Evolutionary conservation across 2,113 vertebrate genomes (phyloP).

Genomic region (Eleginops maclovinus): DNA sequence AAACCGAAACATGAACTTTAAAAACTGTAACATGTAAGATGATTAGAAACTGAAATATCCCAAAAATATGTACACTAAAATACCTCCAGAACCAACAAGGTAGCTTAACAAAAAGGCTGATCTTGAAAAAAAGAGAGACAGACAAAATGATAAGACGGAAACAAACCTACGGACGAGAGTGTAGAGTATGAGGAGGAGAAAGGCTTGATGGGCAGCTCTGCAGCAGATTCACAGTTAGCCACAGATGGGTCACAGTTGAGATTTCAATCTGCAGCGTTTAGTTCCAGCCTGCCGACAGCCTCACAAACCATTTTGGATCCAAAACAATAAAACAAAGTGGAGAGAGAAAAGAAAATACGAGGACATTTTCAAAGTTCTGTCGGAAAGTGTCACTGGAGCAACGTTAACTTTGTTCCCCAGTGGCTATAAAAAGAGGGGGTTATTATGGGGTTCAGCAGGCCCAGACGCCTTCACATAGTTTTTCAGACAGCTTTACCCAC

Average conservation of each 20-base stretch:
- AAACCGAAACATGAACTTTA: constrained; percentile 55
- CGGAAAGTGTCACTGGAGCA: constrained; percentile 80
- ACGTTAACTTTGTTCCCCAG: constrained; percentile 75
- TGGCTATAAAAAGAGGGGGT: constrained; percentile 65
- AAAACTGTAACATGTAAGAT: constrained; percentile 47
- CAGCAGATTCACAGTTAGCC: constrained; percentile 87
- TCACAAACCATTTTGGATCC: constrained; percentile 75
- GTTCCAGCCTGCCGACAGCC: constrained; percentile 81
- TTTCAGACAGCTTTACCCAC: constrained; percentile 84
- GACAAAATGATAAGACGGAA: constrained; percentile 50
- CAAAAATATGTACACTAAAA: constrained; percentile 64
- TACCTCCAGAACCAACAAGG: constrained; percentile 52
- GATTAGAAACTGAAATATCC: constrained; percentile 52
- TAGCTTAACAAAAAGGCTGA: constrained; percentile 76
- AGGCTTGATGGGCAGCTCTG: constrained; percentile 82
- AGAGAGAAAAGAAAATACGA: constrained; percentile 32
- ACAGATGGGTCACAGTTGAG: constrained; percentile 86
- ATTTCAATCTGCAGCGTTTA: constrained; percentile 84
- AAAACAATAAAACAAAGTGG: constrained; percentile 65
- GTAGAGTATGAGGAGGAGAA: constrained; percentile 62
- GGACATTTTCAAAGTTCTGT: constrained; percentile 72
- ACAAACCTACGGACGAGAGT: constrained; percentile 60
- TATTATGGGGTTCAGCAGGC: constrained; percentile 66
- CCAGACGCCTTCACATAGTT: constrained; percentile 60
- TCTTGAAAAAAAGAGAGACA: constrained; percentile 54